These are phyloP conservation scores for Rhinogobio ventralis DNA, from an alignment of 2,797 vertebrate genomes.

Conservation along the genomic window DNA sequence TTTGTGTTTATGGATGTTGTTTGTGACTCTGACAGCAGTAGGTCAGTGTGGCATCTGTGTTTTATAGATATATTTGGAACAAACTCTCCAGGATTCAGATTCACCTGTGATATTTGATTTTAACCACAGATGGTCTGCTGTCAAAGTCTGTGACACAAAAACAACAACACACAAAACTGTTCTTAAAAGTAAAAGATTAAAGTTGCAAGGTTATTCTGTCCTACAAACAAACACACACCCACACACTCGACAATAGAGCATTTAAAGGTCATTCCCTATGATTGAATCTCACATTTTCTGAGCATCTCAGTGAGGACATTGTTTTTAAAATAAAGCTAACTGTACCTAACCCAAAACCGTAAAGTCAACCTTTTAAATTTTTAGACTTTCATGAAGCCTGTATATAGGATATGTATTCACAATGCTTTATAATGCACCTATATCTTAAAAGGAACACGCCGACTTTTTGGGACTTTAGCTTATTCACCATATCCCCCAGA, in stretches of 20 bases:
- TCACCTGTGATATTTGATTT: slow-evolving; percentile 12
- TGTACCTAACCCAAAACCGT: background rate
- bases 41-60: background rate
- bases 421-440: background rate
- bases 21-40: background rate
- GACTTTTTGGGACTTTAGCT: too few species aligned
- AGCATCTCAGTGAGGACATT: background rate
- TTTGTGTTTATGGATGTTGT: slow-evolving; percentile 14
- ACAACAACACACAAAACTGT: background rate
- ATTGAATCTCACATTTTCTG: slow-evolving; percentile 3
- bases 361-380: background rate
- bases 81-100: slow-evolving; percentile 27
- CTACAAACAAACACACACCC: background rate
- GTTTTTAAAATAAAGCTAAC: background rate
- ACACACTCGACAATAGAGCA: background rate
- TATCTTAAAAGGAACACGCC: too few species aligned
- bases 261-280: slow-evolving; percentile 39
- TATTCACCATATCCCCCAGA: too few species aligned
- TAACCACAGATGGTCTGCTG: slow-evolving; percentile 18
- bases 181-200: background rate
- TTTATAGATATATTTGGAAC: slow-evolving; percentile 10
- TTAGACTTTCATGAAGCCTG: background rate
- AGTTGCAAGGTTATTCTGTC: background rate
- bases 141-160: slow-evolving; percentile 15
- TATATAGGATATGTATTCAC: background rate